Evolutionary conservation across 2,888 invertebrate species (phyloP), one percentile per base, ranked within the genome.

Genomic region (Drosophila meridionalis): DNA sequence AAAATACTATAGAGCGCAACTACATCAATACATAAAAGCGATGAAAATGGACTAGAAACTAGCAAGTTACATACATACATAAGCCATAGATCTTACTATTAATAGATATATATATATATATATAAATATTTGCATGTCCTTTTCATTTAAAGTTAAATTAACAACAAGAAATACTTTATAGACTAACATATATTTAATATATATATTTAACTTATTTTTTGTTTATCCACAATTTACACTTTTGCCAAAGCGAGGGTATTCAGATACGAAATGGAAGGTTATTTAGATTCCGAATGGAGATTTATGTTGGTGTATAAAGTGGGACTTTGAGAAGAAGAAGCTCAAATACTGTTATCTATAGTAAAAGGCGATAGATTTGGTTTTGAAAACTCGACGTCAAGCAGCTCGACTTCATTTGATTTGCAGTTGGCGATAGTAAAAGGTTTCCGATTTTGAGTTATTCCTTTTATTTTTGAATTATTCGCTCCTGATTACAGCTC

Each of bases 401-500:
- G 71, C 59, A 72, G 53, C 52, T 40, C 50, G 52, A 36, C 55
- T 59, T 40, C 52, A 26, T 64, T 12, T 42, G 63, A 12, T 38
- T 38, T 55, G 12, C 9, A 53, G 6, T 7, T 52, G 28, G 32
- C 32, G 30, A 26, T 20, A 20, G 20, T 20, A 20, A 36, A 36
- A 28, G 28, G 20, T 20, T 55, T 55, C 1, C 34, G 14, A 7
- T 4, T 26, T 40, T 38, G 4, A 14, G 47, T 9, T 20, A 26
- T 62, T 20, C 20, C 20, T 20, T 62, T 79, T 86, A 89, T 71
- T 77, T 81, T 12, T 78, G 55, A 76, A 77, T 87, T 77, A 89
- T 71, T 89, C 89, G 89, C 77, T 90, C 91, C 79, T 92, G 91
- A 89, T 92, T 92, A 62, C 91, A 87, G 92, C 95, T 95, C 87